Percentiles rank a stretch among this genome's conserved stretches.
phyloP scores from a whole-genome alignment of 2,113 vertebrate species.

The Falcunculus frontatus region DNA sequence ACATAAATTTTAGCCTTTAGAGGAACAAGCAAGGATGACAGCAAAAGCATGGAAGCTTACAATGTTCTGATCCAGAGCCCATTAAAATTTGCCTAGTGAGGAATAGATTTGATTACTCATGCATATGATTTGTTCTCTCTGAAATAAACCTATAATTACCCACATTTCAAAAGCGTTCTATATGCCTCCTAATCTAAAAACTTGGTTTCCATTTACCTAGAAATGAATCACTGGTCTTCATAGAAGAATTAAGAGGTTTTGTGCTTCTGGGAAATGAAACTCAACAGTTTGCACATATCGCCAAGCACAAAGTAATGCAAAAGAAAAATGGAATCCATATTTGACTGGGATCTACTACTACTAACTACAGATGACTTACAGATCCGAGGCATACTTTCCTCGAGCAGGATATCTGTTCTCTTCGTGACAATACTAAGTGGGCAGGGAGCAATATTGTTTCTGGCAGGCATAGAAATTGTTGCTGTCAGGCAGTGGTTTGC shows the following conservation, averaged over 20 bases:
- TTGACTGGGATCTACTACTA: not conserved
- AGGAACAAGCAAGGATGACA: not conserved
- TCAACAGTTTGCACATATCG: not conserved
- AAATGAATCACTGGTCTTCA: conserved; percentile 4
- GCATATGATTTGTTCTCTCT: not conserved
- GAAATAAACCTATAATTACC: not conserved
- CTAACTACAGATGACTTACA: not conserved
- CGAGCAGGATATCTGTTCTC: not conserved
- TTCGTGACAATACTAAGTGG: not conserved
- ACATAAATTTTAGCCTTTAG: not conserved
- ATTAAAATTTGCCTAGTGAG: not conserved
- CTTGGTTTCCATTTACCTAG: not conserved
- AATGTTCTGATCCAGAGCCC: not conserved
- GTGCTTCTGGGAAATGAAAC: conserved; percentile 1
- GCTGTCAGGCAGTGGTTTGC: not conserved
- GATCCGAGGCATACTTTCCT: not conserved
- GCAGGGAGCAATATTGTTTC: not conserved
- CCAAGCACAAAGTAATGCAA: not conserved
- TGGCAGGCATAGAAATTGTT: not conserved
- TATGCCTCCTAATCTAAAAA: not conserved
- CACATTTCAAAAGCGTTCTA: not conserved
- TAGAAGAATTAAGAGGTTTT: not conserved
- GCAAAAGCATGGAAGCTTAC: not conserved
- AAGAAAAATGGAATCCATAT: not conserved
- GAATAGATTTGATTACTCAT: not conserved